These are phyloP conservation scores for Coregonus suidteri DNA, from an alignment of 2,797 vertebrate species.

Conservation along the genomic window DNA sequence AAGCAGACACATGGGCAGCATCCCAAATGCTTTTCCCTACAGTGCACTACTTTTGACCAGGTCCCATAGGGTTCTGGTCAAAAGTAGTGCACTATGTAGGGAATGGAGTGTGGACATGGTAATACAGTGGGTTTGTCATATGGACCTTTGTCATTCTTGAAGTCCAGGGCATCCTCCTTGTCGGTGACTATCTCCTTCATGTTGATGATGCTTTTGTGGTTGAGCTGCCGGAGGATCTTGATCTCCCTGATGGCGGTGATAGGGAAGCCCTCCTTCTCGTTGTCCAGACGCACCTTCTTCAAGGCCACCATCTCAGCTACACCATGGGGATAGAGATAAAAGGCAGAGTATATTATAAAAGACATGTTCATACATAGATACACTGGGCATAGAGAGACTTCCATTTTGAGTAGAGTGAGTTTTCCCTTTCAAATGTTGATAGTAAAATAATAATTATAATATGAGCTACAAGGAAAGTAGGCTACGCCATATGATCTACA, in stretches of 20 bases:
- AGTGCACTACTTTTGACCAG: no score
- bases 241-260: conserved; percentile 98
- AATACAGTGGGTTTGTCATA: not conserved
- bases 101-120: not conserved
- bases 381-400: not conserved
- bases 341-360: not conserved
- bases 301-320: conserved; percentile 94
- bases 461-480: not conserved
- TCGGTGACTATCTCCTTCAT: conserved; percentile 99
- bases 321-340: not conserved
- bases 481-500: no score
- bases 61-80: no score
- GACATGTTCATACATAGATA: not conserved
- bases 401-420: not conserved
- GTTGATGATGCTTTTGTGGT: conserved; percentile 97
- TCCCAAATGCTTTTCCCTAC: no score
- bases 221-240: conserved; percentile 95
- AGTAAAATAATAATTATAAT: not conserved
- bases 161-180: conserved; percentile 97
- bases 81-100: no score
- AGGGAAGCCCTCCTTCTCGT: conserved; percentile 98
- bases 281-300: conserved; percentile 97
- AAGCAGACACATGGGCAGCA: no score
- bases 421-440: no score
- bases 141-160: conserved; percentile 97